These are phyloP conservation scores for Euphonia xanthogaster DNA, from an alignment of 2,797 vertebrate genomes.

Conservation along the genomic window DNA sequence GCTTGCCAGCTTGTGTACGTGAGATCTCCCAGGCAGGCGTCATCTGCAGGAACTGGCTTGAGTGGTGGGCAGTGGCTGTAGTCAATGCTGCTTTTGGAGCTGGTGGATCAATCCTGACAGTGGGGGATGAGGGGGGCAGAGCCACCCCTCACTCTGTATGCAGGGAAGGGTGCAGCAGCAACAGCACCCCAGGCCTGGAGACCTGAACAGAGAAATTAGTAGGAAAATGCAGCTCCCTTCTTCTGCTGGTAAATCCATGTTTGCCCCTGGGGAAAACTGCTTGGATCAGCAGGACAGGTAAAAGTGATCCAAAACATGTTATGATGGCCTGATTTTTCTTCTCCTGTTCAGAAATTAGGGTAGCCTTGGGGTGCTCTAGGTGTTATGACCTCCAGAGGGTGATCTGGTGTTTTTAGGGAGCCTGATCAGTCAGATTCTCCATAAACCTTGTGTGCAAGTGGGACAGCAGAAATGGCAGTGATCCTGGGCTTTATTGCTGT, in stretches of 20 bases:
- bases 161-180: not conserved
- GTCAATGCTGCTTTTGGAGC: not conserved
- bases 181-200: not conserved
- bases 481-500: not conserved
- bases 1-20: accelerated
- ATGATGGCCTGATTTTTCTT: not conserved
- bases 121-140: not conserved
- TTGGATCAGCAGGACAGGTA: not conserved
- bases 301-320: not conserved
- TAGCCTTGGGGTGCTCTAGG: not conserved
- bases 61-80: accelerated
- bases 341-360: not conserved
- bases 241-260: not conserved
- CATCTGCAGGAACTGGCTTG: accelerated
- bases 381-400: not conserved
- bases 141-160: not conserved
- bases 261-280: not conserved
- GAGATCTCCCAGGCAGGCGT: not conserved
- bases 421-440: not conserved
- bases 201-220: not conserved
- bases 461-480: not conserved
- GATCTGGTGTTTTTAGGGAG: not conserved
- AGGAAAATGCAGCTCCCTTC: not conserved
- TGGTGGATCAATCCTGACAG: not conserved
- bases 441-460: not conserved